A percentile compares a stretch with the other conserved stretches of the same genome.
These are phyloP conservation scores for Protodeltote pygarga DNA, from an alignment of 2,888 invertebrate species.

Conservation along the genomic window DNA sequence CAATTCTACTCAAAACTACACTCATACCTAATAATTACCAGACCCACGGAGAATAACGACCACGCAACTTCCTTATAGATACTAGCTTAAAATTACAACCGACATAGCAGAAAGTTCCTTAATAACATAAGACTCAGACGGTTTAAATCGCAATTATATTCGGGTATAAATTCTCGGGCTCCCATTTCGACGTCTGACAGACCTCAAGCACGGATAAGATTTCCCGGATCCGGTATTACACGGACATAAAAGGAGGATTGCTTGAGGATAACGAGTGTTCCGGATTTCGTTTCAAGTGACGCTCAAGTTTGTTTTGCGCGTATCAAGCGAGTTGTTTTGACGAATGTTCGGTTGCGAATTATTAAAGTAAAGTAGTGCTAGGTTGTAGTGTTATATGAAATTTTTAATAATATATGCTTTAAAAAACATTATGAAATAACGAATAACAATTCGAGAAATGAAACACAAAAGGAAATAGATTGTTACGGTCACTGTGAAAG, in stretches of 20 bases:
- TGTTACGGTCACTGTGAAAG: too few species aligned
- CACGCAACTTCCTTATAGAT: not conserved
- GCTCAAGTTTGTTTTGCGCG: slow-evolving; percentile 15
- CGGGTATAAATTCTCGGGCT: slow-evolving; percentile 23
- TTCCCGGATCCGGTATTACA: slow-evolving; percentile 37
- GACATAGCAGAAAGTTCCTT: not conserved
- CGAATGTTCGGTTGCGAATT: not conserved
- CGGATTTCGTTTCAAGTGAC: slow-evolving; percentile 23
- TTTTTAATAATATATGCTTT: too few species aligned
- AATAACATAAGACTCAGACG: slow-evolving; percentile 15
- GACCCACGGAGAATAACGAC: not conserved
- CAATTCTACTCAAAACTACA: too few species aligned
- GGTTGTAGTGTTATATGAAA: too few species aligned
- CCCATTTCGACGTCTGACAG: slow-evolving; percentile 30
- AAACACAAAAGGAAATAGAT: too few species aligned
- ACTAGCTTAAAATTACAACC: not conserved
- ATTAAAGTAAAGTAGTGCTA: too few species aligned
- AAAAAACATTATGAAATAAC: too few species aligned
- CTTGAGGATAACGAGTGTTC: slow-evolving; percentile 40
- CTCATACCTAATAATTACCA: too few species aligned
- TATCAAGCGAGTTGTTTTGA: not conserved
- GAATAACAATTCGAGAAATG: too few species aligned
- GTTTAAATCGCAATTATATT: slow-evolving; percentile 39
- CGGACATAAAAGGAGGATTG: slow-evolving; percentile 34
- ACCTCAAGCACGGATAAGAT: slow-evolving; percentile 39